Evolutionary conservation across 2,888 invertebrate genomes (phyloP), one percentile per base, ranked within the genome.

Genomic region (Chloromyia formosa): DNA sequence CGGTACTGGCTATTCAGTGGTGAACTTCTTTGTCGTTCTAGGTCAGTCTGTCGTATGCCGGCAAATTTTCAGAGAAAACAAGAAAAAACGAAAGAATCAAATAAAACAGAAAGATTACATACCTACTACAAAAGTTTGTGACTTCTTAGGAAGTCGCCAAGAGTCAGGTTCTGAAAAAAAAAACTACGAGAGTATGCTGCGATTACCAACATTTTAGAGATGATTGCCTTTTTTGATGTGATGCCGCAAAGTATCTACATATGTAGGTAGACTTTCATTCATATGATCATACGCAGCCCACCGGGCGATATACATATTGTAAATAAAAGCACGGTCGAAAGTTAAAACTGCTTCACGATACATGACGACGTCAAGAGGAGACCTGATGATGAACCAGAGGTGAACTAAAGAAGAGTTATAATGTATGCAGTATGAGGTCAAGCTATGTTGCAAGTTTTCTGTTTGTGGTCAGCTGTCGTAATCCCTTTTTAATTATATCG

Each of bases 81-180:
- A 35, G 20, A 35, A 69, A 69, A 69, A 69, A 54, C 40, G 23
- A 20, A 7, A 61, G 12, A 22, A 61, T 23, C 53, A 53, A 53
- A 53, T 16, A 53, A 53, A 35, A 12, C 27, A 35, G 27, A 35
- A 35, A 5, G 16, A n/a, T 18, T 16, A 40, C 23, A 12, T 49
- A 49, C 49, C 49, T 49, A 66, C 56, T 40, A 71, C 56, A 58
- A 71, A 71, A 56, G 71, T 71, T 71, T 71, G 56, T 56, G 71
- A 71, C 71, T 71, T 71, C 71, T 71, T 71, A 71, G 71, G 71
- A 71, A 71, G 71, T 71, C 49, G 66, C 71, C 54, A 58, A 71
- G 27, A 35, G 71, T 71, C 71, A 40, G 40, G 58, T 58, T 71
- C 20, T 49, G 7, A 22, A 35, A 35, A 35, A 35, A 35, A 35